A percentile compares a stretch with the other conserved stretches of the same genome.
phyloP scores from a whole-genome alignment of 2,888 invertebrate species.

The Xestia ashworthii region DNA sequence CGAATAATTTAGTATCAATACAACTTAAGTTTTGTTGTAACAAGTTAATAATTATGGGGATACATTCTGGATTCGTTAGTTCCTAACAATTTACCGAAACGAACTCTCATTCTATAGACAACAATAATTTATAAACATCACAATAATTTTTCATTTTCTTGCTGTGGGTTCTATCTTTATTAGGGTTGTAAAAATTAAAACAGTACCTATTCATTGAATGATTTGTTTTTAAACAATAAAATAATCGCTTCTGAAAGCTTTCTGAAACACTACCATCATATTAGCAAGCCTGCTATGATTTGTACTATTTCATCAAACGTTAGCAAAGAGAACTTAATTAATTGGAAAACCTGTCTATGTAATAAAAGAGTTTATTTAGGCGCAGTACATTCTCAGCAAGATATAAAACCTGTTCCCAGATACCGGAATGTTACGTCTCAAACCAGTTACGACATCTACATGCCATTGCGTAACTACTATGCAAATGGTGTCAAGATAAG shows the following conservation, averaged over 20 bases:
- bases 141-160: not conserved
- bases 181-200: not conserved
- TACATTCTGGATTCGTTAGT: not conserved
- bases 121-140: not conserved
- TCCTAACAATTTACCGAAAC: no score
- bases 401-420: constrained; percentile 67
- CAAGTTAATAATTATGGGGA: not conserved
- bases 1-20: no score
- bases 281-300: not conserved
- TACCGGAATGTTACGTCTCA: constrained; percentile 52
- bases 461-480: constrained; percentile 63
- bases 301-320: constrained; percentile 10
- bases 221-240: not conserved
- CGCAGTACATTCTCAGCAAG: constrained; percentile 60
- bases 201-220: not conserved
- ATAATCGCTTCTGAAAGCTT: not conserved
- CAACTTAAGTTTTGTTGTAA: not conserved
- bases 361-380: constrained; percentile 63
- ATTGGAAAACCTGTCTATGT: constrained; percentile 49
- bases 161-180: not conserved
- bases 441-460: constrained; percentile 77
- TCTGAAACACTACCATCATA: not conserved
- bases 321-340: constrained; percentile 22
- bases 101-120: not conserved
- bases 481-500: constrained; percentile 52